Conservation (phyloP, 23 tunicate genomes). For the Halocynthia aurantium region DNA sequence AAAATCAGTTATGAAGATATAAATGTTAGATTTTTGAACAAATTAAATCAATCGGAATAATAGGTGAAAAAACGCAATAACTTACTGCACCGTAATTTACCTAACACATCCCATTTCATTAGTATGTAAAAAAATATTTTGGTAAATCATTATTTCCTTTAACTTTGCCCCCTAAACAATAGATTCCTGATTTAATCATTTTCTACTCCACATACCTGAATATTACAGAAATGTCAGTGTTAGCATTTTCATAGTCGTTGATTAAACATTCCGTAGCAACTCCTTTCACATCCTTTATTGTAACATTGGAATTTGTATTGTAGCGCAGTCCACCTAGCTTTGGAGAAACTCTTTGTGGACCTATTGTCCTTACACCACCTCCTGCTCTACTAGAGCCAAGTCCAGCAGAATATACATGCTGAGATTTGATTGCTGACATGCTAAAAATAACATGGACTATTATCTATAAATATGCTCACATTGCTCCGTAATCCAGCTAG, state of each 20-base stretch:
- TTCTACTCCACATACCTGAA: conserved; percentile 21
- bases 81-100: too few relatives aligned
- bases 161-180: neutral
- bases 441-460: too few relatives aligned
- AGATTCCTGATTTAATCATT: neutral
- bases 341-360: conserved; percentile 44
- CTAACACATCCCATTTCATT: too few relatives aligned
- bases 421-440: neutral
- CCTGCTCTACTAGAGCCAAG: neutral
- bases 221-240: conserved; percentile 12
- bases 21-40: too few relatives aligned
- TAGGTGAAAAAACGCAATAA: neutral
- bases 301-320: conserved; percentile 31
- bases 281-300: conserved; percentile 50
- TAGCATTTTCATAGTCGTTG: conserved; percentile 22
- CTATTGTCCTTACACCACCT: conserved; percentile 17
- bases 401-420: conserved; percentile 17
- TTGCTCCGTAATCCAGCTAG: too few relatives aligned
- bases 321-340: conserved; percentile 18
- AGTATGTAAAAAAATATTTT: too few relatives aligned
- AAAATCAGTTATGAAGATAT: too few relatives aligned
- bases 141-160: too few relatives aligned
- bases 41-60: too few relatives aligned
- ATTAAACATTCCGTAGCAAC: conserved; percentile 45
- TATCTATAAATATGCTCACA: too few relatives aligned